Base-by-base conservation (phyloP, 2,888 invertebrate species). In the Laspeyria flexula region DNA sequence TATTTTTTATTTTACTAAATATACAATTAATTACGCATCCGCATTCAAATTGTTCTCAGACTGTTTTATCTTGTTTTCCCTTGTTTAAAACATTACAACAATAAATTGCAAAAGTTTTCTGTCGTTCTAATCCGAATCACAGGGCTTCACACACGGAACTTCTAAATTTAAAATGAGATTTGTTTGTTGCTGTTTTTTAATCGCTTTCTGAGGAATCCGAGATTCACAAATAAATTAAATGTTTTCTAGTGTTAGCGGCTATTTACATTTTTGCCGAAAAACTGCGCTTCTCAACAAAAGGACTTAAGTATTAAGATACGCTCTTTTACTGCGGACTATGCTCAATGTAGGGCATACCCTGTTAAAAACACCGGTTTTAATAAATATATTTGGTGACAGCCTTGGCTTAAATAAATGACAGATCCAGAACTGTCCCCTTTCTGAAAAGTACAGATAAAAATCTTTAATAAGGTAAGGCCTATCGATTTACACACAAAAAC, bases 111-210 rank as follows among this genome's bases (percentile, higher is more conserved):
- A 38, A 38, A 38, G 38, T 38, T 38, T 13, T 13, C 25, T 38
- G 38, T 25, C 18, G 18, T 37, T 37, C 13, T 37, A 38, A 64
- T 39, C 62, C 56, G 54, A 49, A 53, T 52, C 18, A 55, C 37
- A 54, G 48, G 54, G 46, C 39, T 54, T 64, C 70, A 62, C 59
- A 57, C 59, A 58, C 41, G 38, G 25, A 76, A 76, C 65, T 78
- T 82, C 76, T 77, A 68, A 76, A 75, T 73, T 73, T 68, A 46
- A 63, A 75, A 75, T 69, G 72, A 77, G 71, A 63, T 75, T 75
- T 68, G 73, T 73, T 75, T 67, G 52, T 49, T 44, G 55, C 30
- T 37, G 58, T 72, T 71, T 77, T 76, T 76, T 65, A 69, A 65
- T 60, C 63, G 46, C 43, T 18, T 51, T 35, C 46, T 56, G 51